Percentiles rank a stretch among this genome's conserved stretches.
These are phyloP conservation scores for Orientallactaga bullata DNA, from an alignment of 2,113 vertebrate species.

Conservation along the genomic window DNA sequence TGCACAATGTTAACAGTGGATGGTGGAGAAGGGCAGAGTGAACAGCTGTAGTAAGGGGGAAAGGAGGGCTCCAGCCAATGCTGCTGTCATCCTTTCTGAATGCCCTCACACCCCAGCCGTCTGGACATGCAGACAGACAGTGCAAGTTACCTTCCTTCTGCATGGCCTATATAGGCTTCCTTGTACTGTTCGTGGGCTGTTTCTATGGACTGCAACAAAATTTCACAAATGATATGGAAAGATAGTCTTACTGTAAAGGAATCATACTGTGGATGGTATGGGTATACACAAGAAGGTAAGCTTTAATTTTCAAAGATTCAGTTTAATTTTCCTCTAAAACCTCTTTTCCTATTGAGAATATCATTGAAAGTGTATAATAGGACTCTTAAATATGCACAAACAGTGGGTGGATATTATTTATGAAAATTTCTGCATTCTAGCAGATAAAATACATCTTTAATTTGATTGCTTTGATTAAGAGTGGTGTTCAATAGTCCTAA, in stretches of 20 bases:
- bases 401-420: background rate
- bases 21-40: rapidly evolving
- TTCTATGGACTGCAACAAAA: background rate
- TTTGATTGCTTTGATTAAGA: background rate
- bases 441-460: background rate
- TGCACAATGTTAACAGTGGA: background rate
- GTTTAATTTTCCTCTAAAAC: background rate
- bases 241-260: background rate
- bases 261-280: background rate
- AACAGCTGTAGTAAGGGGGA: background rate
- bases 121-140: background rate
- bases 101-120: background rate
- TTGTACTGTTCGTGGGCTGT: background rate
- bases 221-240: background rate
- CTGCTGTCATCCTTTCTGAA: no score
- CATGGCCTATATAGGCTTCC: background rate
- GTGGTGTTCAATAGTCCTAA: background rate
- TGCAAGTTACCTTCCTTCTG: rapidly evolving
- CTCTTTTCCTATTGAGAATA: background rate
- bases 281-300: background rate
- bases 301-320: background rate
- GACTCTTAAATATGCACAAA: background rate
- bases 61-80: background rate
- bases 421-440: background rate
- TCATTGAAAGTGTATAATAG: background rate